Evolutionary conservation across 2,797 vertebrate species (phyloP).

Genomic region (Geotria australis): DNA sequence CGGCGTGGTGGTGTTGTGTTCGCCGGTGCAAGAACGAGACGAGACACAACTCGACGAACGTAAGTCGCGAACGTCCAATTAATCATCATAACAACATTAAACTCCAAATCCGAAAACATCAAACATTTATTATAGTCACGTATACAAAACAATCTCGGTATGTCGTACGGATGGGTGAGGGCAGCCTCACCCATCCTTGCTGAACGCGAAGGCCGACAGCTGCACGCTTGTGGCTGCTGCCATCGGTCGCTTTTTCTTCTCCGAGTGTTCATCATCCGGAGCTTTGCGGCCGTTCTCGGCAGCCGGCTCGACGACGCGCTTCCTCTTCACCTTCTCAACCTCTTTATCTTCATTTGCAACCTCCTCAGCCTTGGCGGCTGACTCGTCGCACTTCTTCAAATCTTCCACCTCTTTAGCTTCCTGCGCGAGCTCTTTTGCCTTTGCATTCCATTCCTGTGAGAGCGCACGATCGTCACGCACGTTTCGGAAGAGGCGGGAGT

Average conservation of each 20-base stretch:
- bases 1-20: too few relatives aligned
- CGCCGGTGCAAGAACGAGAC: too few relatives aligned
- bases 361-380: slow-evolving; percentile 4
- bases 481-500: background rate
- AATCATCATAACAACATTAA: too few relatives aligned
- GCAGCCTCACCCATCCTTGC: slow-evolving; percentile 12
- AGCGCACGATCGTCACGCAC: background rate
- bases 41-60: too few relatives aligned
- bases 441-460: slow-evolving; percentile 39
- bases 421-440: slow-evolving; percentile 15
- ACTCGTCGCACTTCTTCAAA: slow-evolving; percentile 20
- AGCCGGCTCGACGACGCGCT: slow-evolving; percentile 3
- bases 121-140: too few relatives aligned
- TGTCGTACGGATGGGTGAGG: too few relatives aligned
- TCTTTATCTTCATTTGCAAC: too few relatives aligned
- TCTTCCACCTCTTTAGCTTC: too few relatives aligned
- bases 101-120: too few relatives aligned
- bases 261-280: slow-evolving; percentile 9
- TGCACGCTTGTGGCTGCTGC: slow-evolving; percentile 18
- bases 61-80: too few relatives aligned
- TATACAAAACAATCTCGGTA: too few relatives aligned
- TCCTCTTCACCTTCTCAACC: too few relatives aligned
- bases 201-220: slow-evolving; percentile 54
- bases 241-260: slow-evolving; percentile 30
- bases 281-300: slow-evolving; percentile 4